phyloP scores from a whole-genome alignment of 2,113 vertebrate genomes.

The Charadrius vociferus region DNA sequence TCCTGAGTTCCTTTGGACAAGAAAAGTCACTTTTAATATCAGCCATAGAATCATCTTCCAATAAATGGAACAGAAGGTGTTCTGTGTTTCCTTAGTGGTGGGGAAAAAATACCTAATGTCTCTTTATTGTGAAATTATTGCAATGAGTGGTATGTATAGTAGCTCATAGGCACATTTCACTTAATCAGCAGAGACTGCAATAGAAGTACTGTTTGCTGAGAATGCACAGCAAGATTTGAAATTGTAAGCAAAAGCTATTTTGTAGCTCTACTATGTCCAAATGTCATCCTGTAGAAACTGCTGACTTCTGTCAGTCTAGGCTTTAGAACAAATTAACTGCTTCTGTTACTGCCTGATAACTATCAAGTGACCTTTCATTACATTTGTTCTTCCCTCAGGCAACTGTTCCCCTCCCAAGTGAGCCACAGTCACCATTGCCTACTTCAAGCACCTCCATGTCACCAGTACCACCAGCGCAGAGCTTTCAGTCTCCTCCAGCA shows the following conservation, averaged over 20 bases:
- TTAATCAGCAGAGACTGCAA: slow-evolving; percentile 69
- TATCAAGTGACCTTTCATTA: slow-evolving; percentile 50
- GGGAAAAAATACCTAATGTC: neutral
- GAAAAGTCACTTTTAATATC: neutral
- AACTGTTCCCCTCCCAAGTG: slow-evolving; percentile 61
- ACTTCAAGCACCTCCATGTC: slow-evolving; percentile 63
- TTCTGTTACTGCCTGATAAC: slow-evolving; percentile 52
- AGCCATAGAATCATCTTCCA: neutral
- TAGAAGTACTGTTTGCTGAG: slow-evolving; percentile 72
- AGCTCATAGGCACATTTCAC: slow-evolving; percentile 51
- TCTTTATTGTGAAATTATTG: neutral
- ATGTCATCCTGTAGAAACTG: slow-evolving; percentile 74
- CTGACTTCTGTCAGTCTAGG: slow-evolving; percentile 68
- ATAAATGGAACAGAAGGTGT: neutral
- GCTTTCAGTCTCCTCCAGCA: slow-evolving; percentile 81
- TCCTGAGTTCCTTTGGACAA: neutral
- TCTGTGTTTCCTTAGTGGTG: neutral
- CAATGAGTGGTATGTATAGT: slow-evolving; percentile 44
- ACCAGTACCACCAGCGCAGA: slow-evolving; percentile 61
- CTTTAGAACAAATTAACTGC: slow-evolving; percentile 65
- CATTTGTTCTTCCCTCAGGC: slow-evolving; percentile 65
- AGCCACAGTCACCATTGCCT: slow-evolving; percentile 64
- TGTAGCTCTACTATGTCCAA: slow-evolving; percentile 65
- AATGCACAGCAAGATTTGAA: slow-evolving; percentile 75
- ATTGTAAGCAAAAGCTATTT: slow-evolving; percentile 77